Conservation (phyloP, 2,888 invertebrate genomes). For the Strigamia transsilvanica region DNA sequence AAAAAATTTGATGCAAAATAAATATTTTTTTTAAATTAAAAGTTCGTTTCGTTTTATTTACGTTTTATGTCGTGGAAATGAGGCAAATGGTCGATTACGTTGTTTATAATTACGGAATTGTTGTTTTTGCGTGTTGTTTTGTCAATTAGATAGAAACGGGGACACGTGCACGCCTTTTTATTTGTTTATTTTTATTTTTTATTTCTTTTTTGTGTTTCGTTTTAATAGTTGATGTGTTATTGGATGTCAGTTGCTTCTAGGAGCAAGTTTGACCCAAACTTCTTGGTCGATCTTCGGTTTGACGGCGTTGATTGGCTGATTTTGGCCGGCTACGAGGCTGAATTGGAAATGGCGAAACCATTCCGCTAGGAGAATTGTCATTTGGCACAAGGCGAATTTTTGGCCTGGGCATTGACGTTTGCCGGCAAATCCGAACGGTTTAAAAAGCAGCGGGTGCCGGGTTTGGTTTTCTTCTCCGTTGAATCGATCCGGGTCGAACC, state of each 20-base stretch:
- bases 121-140: too few relatives aligned
- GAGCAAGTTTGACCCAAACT: not conserved
- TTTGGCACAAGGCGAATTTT: slow-evolving; percentile 61
- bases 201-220: too few relatives aligned
- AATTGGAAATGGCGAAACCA: slow-evolving; percentile 38
- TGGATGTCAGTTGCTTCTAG: not conserved
- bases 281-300: not conserved
- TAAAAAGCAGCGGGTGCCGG: slow-evolving; percentile 60
- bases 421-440: slow-evolving; percentile 65
- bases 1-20: too few relatives aligned
- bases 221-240: too few relatives aligned
- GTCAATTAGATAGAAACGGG: too few relatives aligned
- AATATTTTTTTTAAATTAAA: too few relatives aligned
- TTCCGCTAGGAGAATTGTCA: slow-evolving; percentile 51
- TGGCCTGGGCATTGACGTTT: slow-evolving; percentile 61
- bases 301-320: not conserved
- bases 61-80: too few relatives aligned
- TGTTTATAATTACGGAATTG: too few relatives aligned
- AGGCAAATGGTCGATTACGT: too few relatives aligned
- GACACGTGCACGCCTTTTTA: too few relatives aligned
- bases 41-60: too few relatives aligned
- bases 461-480: slow-evolving; percentile 55
- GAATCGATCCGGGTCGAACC: slow-evolving; percentile 57
- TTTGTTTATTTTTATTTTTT: too few relatives aligned
- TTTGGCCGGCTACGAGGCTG: slow-evolving; percentile 24